Base-by-base conservation (phyloP, 2,113 vertebrate species). In the Aldabrachelys gigantea region DNA sequence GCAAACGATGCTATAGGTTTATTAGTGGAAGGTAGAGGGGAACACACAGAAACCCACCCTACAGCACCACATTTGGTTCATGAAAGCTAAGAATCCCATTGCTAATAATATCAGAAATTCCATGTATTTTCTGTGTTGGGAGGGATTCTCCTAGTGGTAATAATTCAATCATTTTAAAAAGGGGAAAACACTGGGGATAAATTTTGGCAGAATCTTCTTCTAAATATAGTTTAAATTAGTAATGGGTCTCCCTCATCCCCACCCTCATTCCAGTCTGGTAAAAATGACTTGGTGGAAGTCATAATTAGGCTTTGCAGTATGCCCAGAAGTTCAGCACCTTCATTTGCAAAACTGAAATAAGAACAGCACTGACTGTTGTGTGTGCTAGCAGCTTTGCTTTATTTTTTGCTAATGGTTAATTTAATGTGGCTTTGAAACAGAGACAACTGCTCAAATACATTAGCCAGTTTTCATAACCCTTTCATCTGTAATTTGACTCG, bases 401-500 rank as follows among this genome's bases (percentile, higher is more conserved):
- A 65, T 54, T 65, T 96, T 92, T 86, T 82, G 31, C 14, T 89
- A 0, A 56, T 93, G 41, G 31, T 29, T 52, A 44, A 92, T 12
- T 80, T 84, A 83, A 62, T 85, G 56, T 3, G 0, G 38, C 76
- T 94, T 84, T 92, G 89, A 96, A 90, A 2, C 31, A 92, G 72
- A 80, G 53, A 76, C 62, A 94, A 82, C 88, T 85, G 88, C 47
- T 91, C 89, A 93, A 86, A 85, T 69, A 93, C 31, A 91, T 38
- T 4, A 41, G 86, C 72, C 56, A 84, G 80, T 76, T 95, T 93
- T 93, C 72, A 50, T 75, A 89, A 91, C 25, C 19, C 72, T 87
- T 87, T 75, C 25, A 13, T 38, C 88, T 29, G 84, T 87, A 92
- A 92, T 87, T 85, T 90, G 86, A 90, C 59, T 93, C 80, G 92